Evolutionary conservation across 2,797 vertebrate genomes (phyloP).

Genomic region (Sebastes kiyomatsui): DNA sequence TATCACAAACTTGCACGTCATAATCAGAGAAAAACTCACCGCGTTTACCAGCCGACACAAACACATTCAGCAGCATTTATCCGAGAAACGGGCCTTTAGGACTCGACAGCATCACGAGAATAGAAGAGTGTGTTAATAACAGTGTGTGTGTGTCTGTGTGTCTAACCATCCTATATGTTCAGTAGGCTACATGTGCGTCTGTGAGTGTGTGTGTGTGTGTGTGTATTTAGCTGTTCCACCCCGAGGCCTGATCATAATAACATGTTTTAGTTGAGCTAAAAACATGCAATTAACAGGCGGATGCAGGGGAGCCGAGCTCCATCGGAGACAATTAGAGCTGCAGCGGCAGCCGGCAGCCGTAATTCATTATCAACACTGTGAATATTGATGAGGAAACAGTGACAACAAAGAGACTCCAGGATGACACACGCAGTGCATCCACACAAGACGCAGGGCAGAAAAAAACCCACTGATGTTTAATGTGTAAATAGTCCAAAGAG

Average conservation of each 20-base stretch:
- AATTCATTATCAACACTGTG: conserved; percentile 58
- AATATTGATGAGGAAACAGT: conserved; percentile 60
- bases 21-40: background rate
- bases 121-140: background rate
- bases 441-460: background rate
- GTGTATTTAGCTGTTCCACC: conserved; percentile 25
- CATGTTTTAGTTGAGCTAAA: conserved; percentile 62
- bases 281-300: conserved; percentile 61
- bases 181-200: background rate
- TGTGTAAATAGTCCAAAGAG: background rate
- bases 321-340: conserved; percentile 62
- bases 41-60: background rate
- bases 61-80: conserved; percentile 9
- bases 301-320: conserved; percentile 30
- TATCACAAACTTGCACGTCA: no score
- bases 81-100: background rate
- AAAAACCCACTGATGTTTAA: background rate
- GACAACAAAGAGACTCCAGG: conserved; percentile 59
- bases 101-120: background rate
- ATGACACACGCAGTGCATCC: background rate
- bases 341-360: conserved; percentile 43
- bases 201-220: background rate
- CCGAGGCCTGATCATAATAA: conserved; percentile 55
- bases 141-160: background rate
- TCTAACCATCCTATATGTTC: background rate